phyloP scores from a whole-genome alignment of 2,797 vertebrate species.

The Anableps anableps region DNA sequence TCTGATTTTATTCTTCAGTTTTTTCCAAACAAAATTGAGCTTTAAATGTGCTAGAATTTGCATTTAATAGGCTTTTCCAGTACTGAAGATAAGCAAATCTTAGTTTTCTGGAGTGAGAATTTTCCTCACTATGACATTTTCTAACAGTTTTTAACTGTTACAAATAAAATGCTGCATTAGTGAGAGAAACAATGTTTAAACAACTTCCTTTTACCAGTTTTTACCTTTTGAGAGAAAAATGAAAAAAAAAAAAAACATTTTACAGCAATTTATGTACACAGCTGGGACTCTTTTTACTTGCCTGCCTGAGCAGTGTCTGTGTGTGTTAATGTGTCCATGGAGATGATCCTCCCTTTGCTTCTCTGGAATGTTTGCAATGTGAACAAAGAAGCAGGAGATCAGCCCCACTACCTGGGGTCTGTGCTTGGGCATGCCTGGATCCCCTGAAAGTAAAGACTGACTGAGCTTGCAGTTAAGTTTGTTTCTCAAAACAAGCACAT shows the following conservation, averaged over 20 bases:
- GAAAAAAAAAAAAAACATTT: conserved; percentile 17
- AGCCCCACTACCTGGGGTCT: conserved; percentile 65
- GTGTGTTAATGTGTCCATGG: conserved; percentile 63
- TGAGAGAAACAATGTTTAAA: conserved; percentile 3
- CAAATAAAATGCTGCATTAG: conserved; percentile 8
- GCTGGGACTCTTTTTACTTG: conserved; percentile 64
- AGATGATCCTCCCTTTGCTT: conserved; percentile 76
- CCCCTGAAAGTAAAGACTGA: conserved; percentile 47
- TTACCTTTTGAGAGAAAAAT: neutral
- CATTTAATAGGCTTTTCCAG: neutral
- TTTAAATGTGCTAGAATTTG: neutral
- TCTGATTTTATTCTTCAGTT: neutral
- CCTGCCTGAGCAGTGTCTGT: conserved; percentile 49
- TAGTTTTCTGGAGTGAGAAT: neutral
- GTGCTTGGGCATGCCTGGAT: conserved; percentile 49
- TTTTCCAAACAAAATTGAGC: neutral
- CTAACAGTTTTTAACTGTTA: neutral
- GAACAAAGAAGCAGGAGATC: conserved; percentile 57
- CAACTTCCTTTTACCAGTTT: neutral
- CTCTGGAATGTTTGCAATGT: conserved; percentile 81
- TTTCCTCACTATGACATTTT: neutral
- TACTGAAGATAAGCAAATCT: neutral
- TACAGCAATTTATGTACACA: conserved; percentile 69
- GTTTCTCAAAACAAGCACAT: conserved; percentile 50
- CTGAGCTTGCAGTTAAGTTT: conserved; percentile 33